These are phyloP conservation scores for Cheilinus undulatus DNA, from an alignment of 2,113 vertebrate species.

Conservation along the genomic window DNA sequence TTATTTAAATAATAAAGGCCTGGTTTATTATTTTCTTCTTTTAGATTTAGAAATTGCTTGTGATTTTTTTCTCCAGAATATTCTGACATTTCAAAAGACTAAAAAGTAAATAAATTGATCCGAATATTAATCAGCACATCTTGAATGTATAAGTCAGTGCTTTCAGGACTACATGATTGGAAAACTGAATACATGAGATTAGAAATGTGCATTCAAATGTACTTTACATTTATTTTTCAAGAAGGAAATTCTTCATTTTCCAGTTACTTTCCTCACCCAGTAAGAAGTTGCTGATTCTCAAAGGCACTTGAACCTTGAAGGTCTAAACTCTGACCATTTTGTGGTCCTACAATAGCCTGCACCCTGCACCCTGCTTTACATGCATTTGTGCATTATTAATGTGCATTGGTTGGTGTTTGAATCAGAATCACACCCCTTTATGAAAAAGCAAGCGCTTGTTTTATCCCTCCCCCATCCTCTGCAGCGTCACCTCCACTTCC, in stretches of 20 bases:
- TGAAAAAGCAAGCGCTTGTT: conserved; percentile 48
- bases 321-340: conserved; percentile 17
- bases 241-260: too few relatives aligned
- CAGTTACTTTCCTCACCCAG: not conserved
- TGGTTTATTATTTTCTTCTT: too few relatives aligned
- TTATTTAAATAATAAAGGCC: too few relatives aligned
- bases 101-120: not conserved
- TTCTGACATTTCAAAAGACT: not conserved
- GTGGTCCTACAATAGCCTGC: not conserved
- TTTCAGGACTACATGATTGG: not conserved
- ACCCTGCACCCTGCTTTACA: conserved; percentile 15
- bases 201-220: not conserved
- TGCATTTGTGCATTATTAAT: conserved; percentile 51
- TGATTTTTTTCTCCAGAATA: not conserved
- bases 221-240: not conserved
- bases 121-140: too few relatives aligned
- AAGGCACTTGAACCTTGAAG: not conserved
- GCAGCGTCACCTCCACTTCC: conserved; percentile 52
- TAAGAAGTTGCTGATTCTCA: not conserved
- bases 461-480: conserved; percentile 52
- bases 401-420: conserved; percentile 41
- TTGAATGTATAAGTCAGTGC: too few relatives aligned
- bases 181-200: not conserved
- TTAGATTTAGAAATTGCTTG: too few relatives aligned
- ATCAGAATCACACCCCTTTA: conserved; percentile 24